Evolutionary conservation across 2,797 vertebrate genomes (phyloP), one percentile per base, ranked within the genome.

Genomic region (Clarias platycephalus): DNA sequence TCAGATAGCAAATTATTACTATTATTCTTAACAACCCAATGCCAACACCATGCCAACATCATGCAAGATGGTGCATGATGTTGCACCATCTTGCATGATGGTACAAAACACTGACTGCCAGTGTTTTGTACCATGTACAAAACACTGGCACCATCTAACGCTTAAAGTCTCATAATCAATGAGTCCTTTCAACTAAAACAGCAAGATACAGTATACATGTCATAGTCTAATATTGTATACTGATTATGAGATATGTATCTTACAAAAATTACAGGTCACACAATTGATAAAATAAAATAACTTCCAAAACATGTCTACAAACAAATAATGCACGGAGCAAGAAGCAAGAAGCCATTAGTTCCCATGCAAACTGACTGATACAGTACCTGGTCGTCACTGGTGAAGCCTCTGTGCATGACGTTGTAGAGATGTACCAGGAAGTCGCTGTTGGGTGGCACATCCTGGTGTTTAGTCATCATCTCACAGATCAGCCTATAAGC

Each of bases 381-480:
- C 34, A 34, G 34, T 34, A 99, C 98, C 97, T 98, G 97, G 91
- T 99, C 98, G 49, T 97, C 90, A 13, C 95, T 97, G 87, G 95
- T 97, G 90, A 99, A 93, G 86, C 97, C 98, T 90, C 96, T 95
- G 91, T 96, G 98, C 96, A 99, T 96, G 88, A 97, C 94, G 18
- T 97, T 95, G 92, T 98, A 99, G 86, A 99, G 97, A 89, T 99
- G 97, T 75, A 99, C 95, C 87, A 99, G 91, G 91, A 98, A 99
- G 92, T 99, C 98, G 0, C 94, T 95, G 93, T 96, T 99, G 87
- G 98, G 98, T 82, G 97, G 94, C 68, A 99, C 95, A 75, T 99
- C 98, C 90, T 99, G 98, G 81, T 97, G 97, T 87, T 97, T 95
- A 83, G 96, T 98, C 98, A 99, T 99, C 97, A 99, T 99, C 90